Conservation (phyloP, 2,113 vertebrate genomes). For the Calidris pygmaea region DNA sequence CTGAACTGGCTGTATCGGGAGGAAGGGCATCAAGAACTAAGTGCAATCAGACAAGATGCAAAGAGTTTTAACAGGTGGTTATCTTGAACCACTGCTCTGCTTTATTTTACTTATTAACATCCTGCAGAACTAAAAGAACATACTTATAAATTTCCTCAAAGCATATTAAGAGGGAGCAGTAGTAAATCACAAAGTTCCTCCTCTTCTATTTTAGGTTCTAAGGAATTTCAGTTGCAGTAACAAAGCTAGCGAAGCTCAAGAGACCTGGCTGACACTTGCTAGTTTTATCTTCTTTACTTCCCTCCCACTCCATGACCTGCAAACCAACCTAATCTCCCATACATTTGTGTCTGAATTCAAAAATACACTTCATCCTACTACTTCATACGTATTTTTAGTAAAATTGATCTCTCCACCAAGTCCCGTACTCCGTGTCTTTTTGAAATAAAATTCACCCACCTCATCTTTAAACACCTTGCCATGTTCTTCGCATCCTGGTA, state of each 20-base stretch:
- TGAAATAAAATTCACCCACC: constrained; percentile 68
- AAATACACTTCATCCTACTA: neutral
- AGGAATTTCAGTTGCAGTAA: neutral
- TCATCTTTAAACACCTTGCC: constrained; percentile 88
- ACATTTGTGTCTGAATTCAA: neutral
- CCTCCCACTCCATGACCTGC: neutral
- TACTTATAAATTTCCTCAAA: neutral
- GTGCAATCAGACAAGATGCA: neutral
- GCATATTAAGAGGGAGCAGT: neutral
- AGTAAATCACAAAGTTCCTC: neutral
- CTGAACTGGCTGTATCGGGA: neutral
- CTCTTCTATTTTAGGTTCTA: neutral
- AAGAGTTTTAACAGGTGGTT: neutral
- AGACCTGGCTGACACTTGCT: neutral
- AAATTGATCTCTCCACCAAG: neutral
- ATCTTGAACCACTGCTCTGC: neutral
- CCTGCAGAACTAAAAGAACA: neutral
- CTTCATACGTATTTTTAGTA: neutral
- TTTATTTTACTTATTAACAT: neutral
- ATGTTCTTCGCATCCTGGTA: constrained; percentile 86
- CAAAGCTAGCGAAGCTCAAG: neutral
- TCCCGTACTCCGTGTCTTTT: neutral
- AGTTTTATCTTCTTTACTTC: neutral
- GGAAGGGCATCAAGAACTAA: neutral
- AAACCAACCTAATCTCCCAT: neutral